Evolutionary conservation across 2,797 vertebrate genomes (phyloP).

Genomic region (Spinus olivaceus): DNA sequence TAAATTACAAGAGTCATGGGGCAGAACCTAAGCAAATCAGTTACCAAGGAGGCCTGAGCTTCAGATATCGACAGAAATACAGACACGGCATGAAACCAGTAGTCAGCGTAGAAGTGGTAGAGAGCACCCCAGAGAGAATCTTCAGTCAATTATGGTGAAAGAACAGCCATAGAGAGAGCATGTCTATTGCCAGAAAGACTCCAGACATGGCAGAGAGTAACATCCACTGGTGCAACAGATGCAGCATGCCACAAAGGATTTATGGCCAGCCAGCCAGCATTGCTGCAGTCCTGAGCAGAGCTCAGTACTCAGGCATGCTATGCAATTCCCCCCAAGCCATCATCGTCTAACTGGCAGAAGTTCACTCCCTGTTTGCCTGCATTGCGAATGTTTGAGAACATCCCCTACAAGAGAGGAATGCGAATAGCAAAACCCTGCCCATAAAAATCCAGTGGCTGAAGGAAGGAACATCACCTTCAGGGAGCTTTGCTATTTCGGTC

Average conservation of each 20-base stretch:
- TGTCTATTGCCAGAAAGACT: neutral
- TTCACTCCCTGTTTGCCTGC: slow-evolving; percentile 3
- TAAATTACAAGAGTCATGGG: neutral
- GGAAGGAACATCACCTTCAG: slow-evolving; percentile 18
- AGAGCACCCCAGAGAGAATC: neutral
- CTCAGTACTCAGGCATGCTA: slow-evolving; percentile 9
- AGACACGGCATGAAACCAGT: neutral
- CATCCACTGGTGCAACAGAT: slow-evolving; percentile 33
- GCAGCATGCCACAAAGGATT: slow-evolving; percentile 33
- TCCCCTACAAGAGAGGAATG: neutral
- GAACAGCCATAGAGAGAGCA: neutral
- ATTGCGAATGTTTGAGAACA: slow-evolving; percentile 41
- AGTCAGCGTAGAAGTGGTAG: neutral
- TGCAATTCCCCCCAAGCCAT: slow-evolving; percentile 32
- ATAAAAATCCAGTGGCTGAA: neutral
- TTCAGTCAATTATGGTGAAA: neutral
- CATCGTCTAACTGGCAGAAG: slow-evolving; percentile 31
- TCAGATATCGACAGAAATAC: neutral
- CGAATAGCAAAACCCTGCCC: neutral
- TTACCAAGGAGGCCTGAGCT: neutral
- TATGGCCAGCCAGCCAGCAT: slow-evolving; percentile 10
- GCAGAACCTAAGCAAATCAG: neutral
- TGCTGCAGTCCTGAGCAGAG: neutral
- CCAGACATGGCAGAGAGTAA: neutral
- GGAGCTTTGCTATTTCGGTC: slow-evolving; percentile 2